Evolutionary conservation across 2,797 vertebrate genomes (phyloP).

Genomic region (Enteromius unitaeniatus): DNA sequence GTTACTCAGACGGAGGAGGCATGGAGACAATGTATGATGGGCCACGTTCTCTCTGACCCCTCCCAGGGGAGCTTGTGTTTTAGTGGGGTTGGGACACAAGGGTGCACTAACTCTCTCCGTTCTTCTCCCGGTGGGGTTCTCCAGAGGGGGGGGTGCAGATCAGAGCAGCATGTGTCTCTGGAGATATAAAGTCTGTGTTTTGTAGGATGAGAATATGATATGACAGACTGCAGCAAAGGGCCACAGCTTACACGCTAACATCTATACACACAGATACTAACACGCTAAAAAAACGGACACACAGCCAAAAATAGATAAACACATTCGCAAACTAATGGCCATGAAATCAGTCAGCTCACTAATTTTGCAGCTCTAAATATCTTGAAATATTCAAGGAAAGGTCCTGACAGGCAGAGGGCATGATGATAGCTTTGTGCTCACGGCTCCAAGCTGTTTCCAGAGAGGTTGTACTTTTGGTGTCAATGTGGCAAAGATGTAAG

Average conservation of each 20-base stretch:
- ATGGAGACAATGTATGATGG: conserved; percentile 8
- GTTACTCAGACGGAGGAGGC: conserved; percentile 19
- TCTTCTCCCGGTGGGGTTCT: conserved; percentile 18
- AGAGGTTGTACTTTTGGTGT: conserved; percentile 42
- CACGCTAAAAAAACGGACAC: neutral
- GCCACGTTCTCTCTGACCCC: conserved; percentile 10
- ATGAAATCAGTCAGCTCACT: conserved; percentile 7
- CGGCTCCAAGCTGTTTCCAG: conserved; percentile 30
- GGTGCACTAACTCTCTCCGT: conserved; percentile 7
- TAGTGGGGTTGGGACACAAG: conserved; percentile 7
- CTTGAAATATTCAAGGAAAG: conserved; percentile 21
- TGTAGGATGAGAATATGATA: conserved; percentile 46
- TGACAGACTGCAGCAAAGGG: conserved; percentile 44
- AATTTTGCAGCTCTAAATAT: conserved; percentile 32
- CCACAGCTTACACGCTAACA: conserved; percentile 14
- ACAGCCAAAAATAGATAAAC: neutral
- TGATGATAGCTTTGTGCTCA: conserved; percentile 41
- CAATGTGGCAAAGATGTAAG: conserved; percentile 13
- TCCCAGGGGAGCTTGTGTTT: conserved; percentile 28
- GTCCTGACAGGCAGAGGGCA: conserved; percentile 26
- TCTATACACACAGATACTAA: neutral
- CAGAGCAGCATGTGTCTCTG: conserved; percentile 42
- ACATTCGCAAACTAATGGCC: neutral
- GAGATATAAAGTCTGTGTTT: conserved; percentile 31
- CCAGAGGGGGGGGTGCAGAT: neutral